Evolutionary conservation across 2,888 invertebrate genomes (phyloP), one percentile per base, ranked within the genome.

Genomic region (Lasioglossum oenotherae): DNA sequence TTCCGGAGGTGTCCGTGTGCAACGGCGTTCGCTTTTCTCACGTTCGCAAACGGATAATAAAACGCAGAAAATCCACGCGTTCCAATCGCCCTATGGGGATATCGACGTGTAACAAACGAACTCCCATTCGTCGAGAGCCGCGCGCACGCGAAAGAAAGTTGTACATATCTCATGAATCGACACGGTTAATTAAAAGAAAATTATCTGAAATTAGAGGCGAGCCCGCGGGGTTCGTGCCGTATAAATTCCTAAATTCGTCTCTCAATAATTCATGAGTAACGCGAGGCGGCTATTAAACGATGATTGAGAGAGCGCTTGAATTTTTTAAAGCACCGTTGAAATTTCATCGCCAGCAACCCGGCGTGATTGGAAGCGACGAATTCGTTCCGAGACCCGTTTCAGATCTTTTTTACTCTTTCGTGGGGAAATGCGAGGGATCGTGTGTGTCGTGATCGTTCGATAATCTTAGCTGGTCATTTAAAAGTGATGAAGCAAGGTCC

Each of bases 261-360:
- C 57, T 78, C 60, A 78, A 81, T 81, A 78, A 81, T 81, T 78
- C 81, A 81, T 72, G 81, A 78, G 71, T 57, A n/a, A 44, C 57
- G 23, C 71, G 67, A 74, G 80, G 10, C 64, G 38, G 46, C 64
- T 72, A 81, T 81, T 81, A 78, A 81, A 46, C 71, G 44, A 49
- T 78, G 73, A 82, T 57, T 46, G 73, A 75, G 19, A 46, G 78
- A 67, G 74, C 78, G 41, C 67, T 23, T 80, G 80, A 79, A 79
- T 82, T 49, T 38, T 46, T 79, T 69, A 74, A 8, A 35, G 35
- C 53, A 27, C 67, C 27, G 74, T 74, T 38, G 16, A 46, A 71
- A 80, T 71, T 81, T 81, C 71, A 57, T 53, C 67, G 53, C 27
- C 35, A 23, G 41, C 53, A 10, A 60, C 19, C 53, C 46, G 67